These are phyloP conservation scores for Drosophila emarginata DNA, from an alignment of 2,888 invertebrate species.

Conservation along the genomic window DNA sequence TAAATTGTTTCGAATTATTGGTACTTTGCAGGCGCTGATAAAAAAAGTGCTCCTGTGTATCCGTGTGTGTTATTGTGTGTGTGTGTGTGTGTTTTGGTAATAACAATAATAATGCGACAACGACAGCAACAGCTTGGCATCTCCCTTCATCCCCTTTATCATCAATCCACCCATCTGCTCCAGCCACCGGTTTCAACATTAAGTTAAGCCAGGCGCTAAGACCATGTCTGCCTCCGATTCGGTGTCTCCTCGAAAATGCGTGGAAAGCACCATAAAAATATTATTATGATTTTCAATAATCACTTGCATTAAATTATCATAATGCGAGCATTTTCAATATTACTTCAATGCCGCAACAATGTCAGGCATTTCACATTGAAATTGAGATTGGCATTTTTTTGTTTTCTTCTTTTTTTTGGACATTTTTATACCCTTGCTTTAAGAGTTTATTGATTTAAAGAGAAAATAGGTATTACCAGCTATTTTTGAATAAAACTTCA, in stretches of 20 bases:
- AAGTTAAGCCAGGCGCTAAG: constrained; percentile 30
- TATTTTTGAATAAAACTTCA: no score
- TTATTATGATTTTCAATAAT: constrained; percentile 76
- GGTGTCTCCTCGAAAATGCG: constrained; percentile 33
- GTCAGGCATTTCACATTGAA: constrained; percentile 14
- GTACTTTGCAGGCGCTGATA: constrained; percentile 71
- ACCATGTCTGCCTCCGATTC: constrained; percentile 24
- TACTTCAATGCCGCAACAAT: constrained; percentile 42
- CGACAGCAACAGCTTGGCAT: constrained; percentile 49
- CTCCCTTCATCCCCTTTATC: constrained; percentile 18
- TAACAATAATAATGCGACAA: constrained; percentile 77
- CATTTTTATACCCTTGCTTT: neutral
- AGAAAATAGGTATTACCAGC: neutral
- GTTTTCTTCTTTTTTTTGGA: constrained; percentile 48
- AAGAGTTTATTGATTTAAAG: neutral
- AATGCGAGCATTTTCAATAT: constrained; percentile 72
- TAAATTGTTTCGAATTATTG: constrained; percentile 77
- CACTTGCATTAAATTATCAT: constrained; percentile 73
- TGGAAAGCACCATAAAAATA: constrained; percentile 60
- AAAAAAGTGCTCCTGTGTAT: constrained; percentile 45
- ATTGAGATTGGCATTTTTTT: constrained; percentile 28
- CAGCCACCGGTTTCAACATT: constrained; percentile 25
- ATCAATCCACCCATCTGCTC: neutral
- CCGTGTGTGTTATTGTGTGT: constrained; percentile 33
- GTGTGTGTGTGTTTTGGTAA: constrained; percentile 62